A percentile compares a stretch with the other conserved stretches of the same genome.
phyloP scores from a whole-genome alignment of 23 tunicate genomes.

The Botrylloides violaceus region DNA sequence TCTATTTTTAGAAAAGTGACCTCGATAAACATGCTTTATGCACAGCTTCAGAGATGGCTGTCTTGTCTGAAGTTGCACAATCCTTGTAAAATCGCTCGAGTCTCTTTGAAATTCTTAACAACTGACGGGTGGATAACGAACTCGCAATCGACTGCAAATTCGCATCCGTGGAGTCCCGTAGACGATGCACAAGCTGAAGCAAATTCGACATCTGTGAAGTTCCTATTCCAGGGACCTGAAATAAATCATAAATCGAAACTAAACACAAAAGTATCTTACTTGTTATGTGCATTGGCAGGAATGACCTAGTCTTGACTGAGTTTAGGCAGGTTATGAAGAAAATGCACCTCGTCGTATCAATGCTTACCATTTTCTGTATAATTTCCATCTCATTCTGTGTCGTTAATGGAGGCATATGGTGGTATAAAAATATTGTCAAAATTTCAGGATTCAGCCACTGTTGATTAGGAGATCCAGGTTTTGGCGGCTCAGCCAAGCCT shows the following conservation, averaged over 20 bases:
- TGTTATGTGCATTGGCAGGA: too few species aligned
- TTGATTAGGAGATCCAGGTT: constrained; percentile 58
- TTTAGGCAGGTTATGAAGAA: too few species aligned
- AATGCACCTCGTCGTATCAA: neutral
- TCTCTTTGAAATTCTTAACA: constrained; percentile 64
- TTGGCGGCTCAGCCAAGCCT: constrained; percentile 93
- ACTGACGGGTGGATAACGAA: constrained; percentile 73
- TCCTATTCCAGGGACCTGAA: constrained; percentile 57
- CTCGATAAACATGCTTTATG: constrained; percentile 95
- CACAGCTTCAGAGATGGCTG: constrained; percentile 66
- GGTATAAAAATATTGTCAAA: constrained; percentile 73
- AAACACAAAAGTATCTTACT: too few species aligned
- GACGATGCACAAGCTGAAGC: constrained; percentile 41
- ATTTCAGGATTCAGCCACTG: constrained; percentile 92
- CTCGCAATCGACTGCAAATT: constrained; percentile 65
- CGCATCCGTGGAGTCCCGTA: constrained; percentile 62
- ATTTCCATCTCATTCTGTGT: constrained; percentile 73
- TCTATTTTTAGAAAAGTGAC: constrained; percentile 20
- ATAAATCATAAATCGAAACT: too few species aligned
- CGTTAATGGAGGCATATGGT: constrained; percentile 90
- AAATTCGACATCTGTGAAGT: constrained; percentile 36
- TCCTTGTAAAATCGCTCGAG: constrained; percentile 24
- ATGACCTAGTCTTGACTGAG: too few species aligned
- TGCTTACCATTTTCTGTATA: constrained; percentile 52
- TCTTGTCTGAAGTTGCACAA: constrained; percentile 11